Base-by-base conservation (phyloP, 2,888 invertebrate species). In the Melinaea menophilus region DNA sequence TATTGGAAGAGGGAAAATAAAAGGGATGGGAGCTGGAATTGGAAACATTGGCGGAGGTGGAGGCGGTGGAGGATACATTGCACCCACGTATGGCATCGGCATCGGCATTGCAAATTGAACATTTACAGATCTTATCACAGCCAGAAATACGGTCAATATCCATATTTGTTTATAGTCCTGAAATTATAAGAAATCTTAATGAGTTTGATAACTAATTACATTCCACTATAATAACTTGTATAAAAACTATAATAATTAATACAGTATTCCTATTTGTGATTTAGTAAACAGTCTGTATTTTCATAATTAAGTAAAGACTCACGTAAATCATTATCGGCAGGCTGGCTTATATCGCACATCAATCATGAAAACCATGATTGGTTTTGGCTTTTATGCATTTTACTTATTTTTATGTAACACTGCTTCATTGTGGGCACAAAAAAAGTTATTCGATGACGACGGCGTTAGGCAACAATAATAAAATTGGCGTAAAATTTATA, bases 321-420 rank as follows among this genome's bases (percentile, higher is more conserved):
- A 80, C 80, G 66, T 68, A 71, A 73, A 58, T 69, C 80, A 80
- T 80, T 62, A 59, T 73, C 55, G 55, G 31, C 73, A 70, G 69
- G 64, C 69, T 58, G 66, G 58, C 59, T 62, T 61, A 57, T 68
- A 68, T 72, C 71, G 65, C 67, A 58, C 62, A n/a, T n/a, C n/a
- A n/a, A n/a, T n/a, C n/a, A n/a, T n/a, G n/a, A n/a, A n/a, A n/a
- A n/a, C n/a, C 70, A 69, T 73, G 64, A 68, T 60, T 68, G 67
- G 51, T 62, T 67, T 65, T 64, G 67, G 72, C 74, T 76, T 81
- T 73, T 78, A 80, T 79, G 77, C 77, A 71, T 74, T 70, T 67
- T 72, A 58, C 62, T 57, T 61, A 65, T 71, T 65, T 63, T 74
- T 73, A 63, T 69, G 63, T 69, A 73, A 74, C 61, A 37, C 60